Evolutionary conservation across 2,113 vertebrate species (phyloP).

Genomic region (Greenwoodochromis staneri): DNA sequence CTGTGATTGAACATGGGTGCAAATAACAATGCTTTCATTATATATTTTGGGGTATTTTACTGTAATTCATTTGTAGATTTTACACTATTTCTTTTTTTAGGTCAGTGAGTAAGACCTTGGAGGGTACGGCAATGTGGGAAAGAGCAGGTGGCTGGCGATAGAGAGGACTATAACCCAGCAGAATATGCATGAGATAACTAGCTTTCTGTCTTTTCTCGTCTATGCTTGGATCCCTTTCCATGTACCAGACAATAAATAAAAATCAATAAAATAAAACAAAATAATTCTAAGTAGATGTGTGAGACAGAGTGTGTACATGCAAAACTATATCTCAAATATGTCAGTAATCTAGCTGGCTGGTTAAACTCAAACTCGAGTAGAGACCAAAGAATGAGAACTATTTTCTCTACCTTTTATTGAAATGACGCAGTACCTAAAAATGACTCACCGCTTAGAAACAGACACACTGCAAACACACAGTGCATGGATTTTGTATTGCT

Average conservation of each 20-base stretch:
- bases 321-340: not conserved
- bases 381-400: not conserved
- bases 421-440: not conserved
- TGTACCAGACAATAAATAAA: not conserved
- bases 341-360: not conserved
- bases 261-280: not conserved
- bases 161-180: not conserved
- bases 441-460: slow-evolving; percentile 13
- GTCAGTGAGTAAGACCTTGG: not conserved
- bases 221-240: not conserved
- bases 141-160: slow-evolving; percentile 30
- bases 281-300: not conserved
- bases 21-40: not conserved
- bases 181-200: not conserved
- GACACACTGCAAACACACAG: not conserved
- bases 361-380: not conserved
- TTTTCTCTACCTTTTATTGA: not conserved
- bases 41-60: not conserved
- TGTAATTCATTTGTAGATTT: not conserved
- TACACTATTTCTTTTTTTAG: not conserved
- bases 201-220: not conserved
- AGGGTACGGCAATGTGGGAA: slow-evolving; percentile 14
- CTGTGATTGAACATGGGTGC: not conserved
- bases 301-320: not conserved
- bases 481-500: not conserved